Percentiles rank a stretch among this genome's conserved stretches.
Evolutionary conservation across 2,797 vertebrate genomes (phyloP).

Genomic region (Sarcoramphus papa): DNA sequence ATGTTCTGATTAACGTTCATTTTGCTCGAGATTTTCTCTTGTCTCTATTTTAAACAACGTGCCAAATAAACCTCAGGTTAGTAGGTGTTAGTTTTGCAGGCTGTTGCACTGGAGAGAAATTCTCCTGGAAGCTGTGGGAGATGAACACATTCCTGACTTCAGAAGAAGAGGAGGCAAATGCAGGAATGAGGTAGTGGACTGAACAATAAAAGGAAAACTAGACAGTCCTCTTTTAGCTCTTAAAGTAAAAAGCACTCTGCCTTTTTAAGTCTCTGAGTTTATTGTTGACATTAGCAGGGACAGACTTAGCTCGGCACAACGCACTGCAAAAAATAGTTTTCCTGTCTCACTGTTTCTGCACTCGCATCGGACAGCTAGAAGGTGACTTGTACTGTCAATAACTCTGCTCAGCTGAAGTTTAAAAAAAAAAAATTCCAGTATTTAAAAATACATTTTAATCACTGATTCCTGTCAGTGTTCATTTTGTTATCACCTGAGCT

Average conservation of each 20-base stretch:
- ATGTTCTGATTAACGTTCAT: not conserved
- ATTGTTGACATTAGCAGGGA: not conserved
- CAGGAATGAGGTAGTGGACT: not conserved
- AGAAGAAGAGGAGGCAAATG: fast-evolving
- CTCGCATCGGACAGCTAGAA: not conserved
- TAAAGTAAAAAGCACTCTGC: not conserved
- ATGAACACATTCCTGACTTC: not conserved
- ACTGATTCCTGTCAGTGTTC: not conserved
- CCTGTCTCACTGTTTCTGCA: not conserved
- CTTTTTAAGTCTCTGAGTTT: not conserved
- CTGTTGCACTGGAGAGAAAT: not conserved
- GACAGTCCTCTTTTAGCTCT: not conserved
- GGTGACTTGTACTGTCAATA: not conserved
- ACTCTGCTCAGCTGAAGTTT: not conserved
- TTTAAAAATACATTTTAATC: slow-evolving; percentile 16
- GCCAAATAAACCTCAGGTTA: not conserved
- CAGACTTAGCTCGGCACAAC: not conserved
- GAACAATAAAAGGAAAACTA: not conserved
- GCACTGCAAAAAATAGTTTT: not conserved
- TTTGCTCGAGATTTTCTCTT: not conserved
- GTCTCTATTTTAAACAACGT: not conserved
- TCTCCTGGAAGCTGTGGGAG: not conserved
- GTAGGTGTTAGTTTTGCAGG: not conserved
- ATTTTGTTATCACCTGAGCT: slow-evolving; percentile 6
- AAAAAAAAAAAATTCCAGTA: not conserved